Evolutionary conservation across 2,797 vertebrate species (phyloP), one percentile per base, ranked within the genome.

Genomic region (Leptatherina wallacei): DNA sequence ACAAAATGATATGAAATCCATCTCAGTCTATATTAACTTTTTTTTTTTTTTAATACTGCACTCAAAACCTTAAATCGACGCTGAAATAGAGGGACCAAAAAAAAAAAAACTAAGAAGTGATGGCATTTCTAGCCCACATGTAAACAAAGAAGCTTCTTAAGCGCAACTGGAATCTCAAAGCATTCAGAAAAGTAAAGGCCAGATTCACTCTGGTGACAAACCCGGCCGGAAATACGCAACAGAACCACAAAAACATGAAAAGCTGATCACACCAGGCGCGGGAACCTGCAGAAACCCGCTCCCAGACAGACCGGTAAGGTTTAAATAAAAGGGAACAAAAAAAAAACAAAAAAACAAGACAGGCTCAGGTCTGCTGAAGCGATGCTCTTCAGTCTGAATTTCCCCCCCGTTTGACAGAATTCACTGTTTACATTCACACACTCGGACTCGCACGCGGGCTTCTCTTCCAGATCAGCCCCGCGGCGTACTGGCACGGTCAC

Each of bases 401-500:
- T 82, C 24, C 24, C 24, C 60, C 78, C 77, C 62, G 71, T 89
- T 88, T 73, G 77, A 85, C 78, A 81, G 69, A 77, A 82, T 40
- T 61, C 29, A 78, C 62, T 6, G 55, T 63, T 65, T 76, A 83
- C 77, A 84, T 77, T 73, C 84, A 72, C 49, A 74, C 84, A 68
- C 59, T 73, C 69, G 55, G 58, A 69, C 66, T 63, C 56, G 49
- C 32, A 20, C 12, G 14, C 35, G 32, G 69, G 69, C 51, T 57
- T 42, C 63, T 85, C 78, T 81, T 66, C 64, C 24, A 80, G 72
- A 60, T 30, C 58, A 20, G 20, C 62, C 80, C 81, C 32, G 77
- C 66, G 20, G 73, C 71, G 60, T 11, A 86, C 77, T 14, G 24
- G 77, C 83, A 88, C 81, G 82, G 82, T 79, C 78, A 93, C 84